Evolutionary conservation across 2,888 invertebrate genomes (phyloP).

Genomic region (Drosophila percnosoma): DNA sequence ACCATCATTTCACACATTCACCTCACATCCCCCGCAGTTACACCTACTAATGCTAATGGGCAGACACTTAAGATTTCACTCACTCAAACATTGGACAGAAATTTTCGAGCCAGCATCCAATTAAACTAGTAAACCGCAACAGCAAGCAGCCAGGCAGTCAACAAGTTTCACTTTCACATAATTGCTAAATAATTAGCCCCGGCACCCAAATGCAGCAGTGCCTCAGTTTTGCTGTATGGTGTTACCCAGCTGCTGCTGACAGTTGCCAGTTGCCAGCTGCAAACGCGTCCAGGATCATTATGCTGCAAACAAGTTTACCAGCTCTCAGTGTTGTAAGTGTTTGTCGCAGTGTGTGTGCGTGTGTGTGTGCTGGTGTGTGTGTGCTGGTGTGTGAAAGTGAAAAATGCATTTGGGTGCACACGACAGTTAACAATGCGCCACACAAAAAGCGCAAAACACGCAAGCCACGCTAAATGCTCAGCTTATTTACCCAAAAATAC

Average conservation of each 20-base stretch:
- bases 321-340: slow-evolving; percentile 4
- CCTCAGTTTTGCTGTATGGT: slow-evolving; percentile 32
- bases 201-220: slow-evolving; percentile 45
- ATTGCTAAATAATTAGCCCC: slow-evolving; percentile 70
- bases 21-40: not conserved
- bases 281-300: slow-evolving; percentile 10
- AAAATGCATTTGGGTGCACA: slow-evolving; percentile 51
- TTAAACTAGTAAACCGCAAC: slow-evolving; percentile 45
- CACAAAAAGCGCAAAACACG: slow-evolving; percentile 35
- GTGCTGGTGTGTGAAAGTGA: slow-evolving; percentile 59
- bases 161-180: slow-evolving; percentile 78
- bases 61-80: slow-evolving; percentile 48
- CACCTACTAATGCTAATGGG: slow-evolving; percentile 26
- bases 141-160: slow-evolving; percentile 24
- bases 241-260: slow-evolving; percentile 37
- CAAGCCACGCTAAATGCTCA: slow-evolving; percentile 36
- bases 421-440: slow-evolving; percentile 40
- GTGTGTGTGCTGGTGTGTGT: slow-evolving; percentile 7
- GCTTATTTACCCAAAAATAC: slow-evolving; percentile 42
- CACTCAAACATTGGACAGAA: slow-evolving; percentile 34
- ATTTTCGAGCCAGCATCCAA: slow-evolving; percentile 37
- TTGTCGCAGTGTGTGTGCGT: slow-evolving; percentile 1
- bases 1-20: slow-evolving; percentile 10
- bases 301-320: slow-evolving; percentile 31
- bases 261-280: slow-evolving; percentile 31